Evolutionary conservation across 1,140 invertebrate species (phyloP).

Genomic region (Littorina saxatilis): DNA sequence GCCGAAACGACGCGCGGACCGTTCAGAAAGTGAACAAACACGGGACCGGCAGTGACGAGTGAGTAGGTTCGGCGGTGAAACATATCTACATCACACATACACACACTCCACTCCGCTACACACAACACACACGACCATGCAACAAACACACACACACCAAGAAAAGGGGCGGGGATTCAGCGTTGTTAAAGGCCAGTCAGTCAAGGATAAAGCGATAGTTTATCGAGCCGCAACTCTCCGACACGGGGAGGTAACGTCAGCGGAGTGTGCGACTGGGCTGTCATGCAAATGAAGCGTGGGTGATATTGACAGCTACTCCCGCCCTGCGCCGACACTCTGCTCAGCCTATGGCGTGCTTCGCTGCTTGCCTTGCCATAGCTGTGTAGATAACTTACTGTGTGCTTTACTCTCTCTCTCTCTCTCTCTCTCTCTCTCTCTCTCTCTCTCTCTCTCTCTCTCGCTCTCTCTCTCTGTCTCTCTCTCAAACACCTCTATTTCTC

Average conservation of each 20-base stretch:
- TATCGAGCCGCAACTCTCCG: slow-evolving; percentile 2
- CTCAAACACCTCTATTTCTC: no score
- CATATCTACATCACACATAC: neutral
- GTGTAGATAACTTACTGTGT: no score
- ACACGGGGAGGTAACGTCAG: neutral
- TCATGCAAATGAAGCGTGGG: slow-evolving; percentile 31
- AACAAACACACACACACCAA: neutral
- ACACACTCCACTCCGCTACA: neutral
- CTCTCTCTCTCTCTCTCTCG: no score
- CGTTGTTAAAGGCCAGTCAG: slow-evolving; percentile 2
- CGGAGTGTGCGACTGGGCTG: neutral
- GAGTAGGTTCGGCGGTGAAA: no score
- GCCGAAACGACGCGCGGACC: no score
- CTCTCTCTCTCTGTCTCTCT: no score
- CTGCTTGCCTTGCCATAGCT: no score
- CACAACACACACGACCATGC: neutral
- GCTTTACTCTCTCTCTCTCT: neutral
- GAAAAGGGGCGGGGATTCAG: slow-evolving; percentile 31
- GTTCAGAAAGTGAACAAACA: no score
- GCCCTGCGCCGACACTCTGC: neutral
- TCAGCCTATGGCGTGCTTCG: no score
- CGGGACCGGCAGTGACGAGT: no score
- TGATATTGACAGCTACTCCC: slow-evolving; percentile 24
- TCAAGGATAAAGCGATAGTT: slow-evolving; percentile 37
- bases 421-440: neutral